Evolutionary conservation across 2,113 vertebrate species (phyloP).

Genomic region (Dromaius novaehollandiae): DNA sequence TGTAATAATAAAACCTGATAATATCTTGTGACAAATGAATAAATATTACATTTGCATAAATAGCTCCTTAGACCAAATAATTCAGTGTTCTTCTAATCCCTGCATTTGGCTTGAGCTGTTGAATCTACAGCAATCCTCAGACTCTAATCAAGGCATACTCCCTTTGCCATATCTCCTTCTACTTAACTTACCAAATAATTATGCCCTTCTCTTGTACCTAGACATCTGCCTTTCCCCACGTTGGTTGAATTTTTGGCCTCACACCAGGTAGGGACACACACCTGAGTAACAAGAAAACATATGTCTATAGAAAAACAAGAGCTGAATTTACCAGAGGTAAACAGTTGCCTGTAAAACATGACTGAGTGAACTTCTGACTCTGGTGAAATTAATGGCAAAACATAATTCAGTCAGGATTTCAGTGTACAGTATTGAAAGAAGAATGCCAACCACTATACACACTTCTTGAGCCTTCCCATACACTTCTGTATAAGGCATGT

Average conservation of each 20-base stretch:
- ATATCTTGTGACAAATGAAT: not conserved
- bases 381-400: not conserved
- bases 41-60: not conserved
- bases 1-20: not conserved
- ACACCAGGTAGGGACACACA: not conserved
- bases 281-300: not conserved
- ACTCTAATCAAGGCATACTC: not conserved
- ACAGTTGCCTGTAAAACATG: not conserved
- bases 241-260: not conserved
- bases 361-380: not conserved
- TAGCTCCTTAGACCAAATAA: not conserved
- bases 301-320: not conserved
- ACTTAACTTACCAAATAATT: not conserved
- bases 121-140: not conserved
- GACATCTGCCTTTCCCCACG: not conserved
- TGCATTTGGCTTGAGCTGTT: not conserved
- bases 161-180: not conserved
- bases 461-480: not conserved
- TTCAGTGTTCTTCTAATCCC: not conserved
- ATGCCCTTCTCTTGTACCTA: not conserved
- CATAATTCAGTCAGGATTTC: not conserved
- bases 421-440: not conserved
- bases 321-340: not conserved
- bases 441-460: not conserved
- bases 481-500: not conserved